These are phyloP conservation scores for Macrobrachium nipponense DNA, from an alignment of 1,140 invertebrate genomes.

Conservation along the genomic window DNA sequence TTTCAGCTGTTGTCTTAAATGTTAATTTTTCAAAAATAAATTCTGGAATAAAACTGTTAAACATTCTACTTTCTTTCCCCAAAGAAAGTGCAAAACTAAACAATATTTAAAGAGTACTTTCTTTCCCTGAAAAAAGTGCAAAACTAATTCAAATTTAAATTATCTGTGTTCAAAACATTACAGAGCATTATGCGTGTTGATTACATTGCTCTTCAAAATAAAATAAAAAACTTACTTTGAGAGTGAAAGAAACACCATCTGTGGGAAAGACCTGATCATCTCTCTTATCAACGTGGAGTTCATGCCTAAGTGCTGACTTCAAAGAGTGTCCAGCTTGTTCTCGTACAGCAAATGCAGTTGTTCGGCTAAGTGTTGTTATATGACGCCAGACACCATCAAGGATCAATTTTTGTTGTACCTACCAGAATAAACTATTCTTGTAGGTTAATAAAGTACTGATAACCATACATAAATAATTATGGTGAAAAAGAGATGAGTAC, in stretches of 20 bases:
- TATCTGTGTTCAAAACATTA: too few relatives aligned
- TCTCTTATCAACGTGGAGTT: conserved; percentile 80
- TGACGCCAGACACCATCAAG: conserved; percentile 87
- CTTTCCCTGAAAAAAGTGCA: too few relatives aligned
- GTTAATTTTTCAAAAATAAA: too few relatives aligned
- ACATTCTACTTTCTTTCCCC: too few relatives aligned
- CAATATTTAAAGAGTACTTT: too few relatives aligned
- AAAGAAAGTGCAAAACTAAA: too few relatives aligned
- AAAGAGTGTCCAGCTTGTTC: conserved; percentile 87
- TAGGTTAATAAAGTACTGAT: not conserved
- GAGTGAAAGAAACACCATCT: conserved; percentile 76
- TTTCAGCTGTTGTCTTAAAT: too few relatives aligned
- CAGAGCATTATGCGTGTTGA: too few relatives aligned
- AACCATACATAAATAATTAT: too few relatives aligned
- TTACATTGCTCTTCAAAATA: not conserved
- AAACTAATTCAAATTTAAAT: too few relatives aligned
- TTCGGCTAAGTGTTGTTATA: conserved; percentile 75
- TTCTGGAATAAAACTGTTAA: too few relatives aligned
- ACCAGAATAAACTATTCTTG: conserved; percentile 54
- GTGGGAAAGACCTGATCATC: conserved; percentile 84
- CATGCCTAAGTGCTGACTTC: conserved; percentile 86
- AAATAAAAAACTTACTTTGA: conserved; percentile 57
- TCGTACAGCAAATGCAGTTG: conserved; percentile 81
- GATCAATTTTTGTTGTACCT: conserved; percentile 82
- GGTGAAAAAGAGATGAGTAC: not conserved